Percentiles rank a stretch among this genome's conserved stretches.
Evolutionary conservation across 1,140 invertebrate species (phyloP).

Genomic region (Drosophila kurseongensis): DNA sequence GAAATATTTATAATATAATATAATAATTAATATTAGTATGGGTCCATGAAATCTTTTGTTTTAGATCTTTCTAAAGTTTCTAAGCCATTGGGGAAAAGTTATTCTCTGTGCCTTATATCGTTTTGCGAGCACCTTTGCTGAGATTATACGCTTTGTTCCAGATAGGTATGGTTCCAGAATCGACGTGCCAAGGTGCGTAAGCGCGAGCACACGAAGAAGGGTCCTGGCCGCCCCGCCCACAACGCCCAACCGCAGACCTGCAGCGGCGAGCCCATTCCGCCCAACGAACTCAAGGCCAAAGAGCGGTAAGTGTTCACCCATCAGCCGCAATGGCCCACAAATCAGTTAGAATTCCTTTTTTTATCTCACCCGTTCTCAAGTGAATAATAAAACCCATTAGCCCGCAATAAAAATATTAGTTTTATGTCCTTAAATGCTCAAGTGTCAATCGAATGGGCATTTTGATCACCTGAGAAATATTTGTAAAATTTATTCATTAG

Average conservation of each 20-base stretch:
- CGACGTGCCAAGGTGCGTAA: conserved; percentile 99
- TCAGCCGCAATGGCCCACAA: too few relatives aligned
- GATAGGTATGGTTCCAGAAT: conserved; percentile 99
- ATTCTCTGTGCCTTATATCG: neutral
- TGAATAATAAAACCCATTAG: too few relatives aligned
- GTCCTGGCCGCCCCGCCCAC: conserved; percentile 98
- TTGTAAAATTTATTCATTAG: neutral
- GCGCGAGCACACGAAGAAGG: conserved; percentile 99
- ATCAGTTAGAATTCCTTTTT: too few relatives aligned
- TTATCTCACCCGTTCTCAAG: too few relatives aligned
- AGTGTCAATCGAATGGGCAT: neutral
- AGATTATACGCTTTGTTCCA: conserved; percentile 85
- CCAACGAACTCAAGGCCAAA: conserved; percentile 95
- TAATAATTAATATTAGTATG: too few relatives aligned
- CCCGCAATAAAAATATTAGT: too few relatives aligned
- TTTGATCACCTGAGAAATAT: neutral
- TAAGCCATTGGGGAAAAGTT: too few relatives aligned
- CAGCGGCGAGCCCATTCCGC: conserved; percentile 98
- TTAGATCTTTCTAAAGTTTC: too few relatives aligned
- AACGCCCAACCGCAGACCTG: conserved; percentile 99
- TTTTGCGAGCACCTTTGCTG: conserved; percentile 64
- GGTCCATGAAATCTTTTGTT: too few relatives aligned
- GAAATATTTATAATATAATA: too few relatives aligned
- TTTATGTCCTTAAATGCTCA: neutral
- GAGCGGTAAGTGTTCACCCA: conserved; percentile 87